Percentiles rank a stretch among this genome's conserved stretches.
Conservation (phyloP, 2,888 invertebrate genomes). For the Heteropelma amictum region DNA sequence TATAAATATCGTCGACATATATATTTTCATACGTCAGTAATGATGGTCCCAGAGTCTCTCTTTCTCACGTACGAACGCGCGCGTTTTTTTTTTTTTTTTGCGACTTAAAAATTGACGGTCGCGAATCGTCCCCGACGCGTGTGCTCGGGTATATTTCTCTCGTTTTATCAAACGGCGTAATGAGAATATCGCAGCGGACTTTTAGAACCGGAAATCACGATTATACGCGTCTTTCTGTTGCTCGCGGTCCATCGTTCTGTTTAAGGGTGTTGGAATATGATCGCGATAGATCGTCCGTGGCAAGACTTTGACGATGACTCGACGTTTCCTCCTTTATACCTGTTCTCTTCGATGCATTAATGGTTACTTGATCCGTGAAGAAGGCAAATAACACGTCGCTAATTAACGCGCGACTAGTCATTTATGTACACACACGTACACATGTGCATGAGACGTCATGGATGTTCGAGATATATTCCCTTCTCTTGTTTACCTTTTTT, state of each 20-base stretch:
- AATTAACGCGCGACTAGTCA: constrained; percentile 21
- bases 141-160: no score
- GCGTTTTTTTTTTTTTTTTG: no score
- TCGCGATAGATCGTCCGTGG: background rate
- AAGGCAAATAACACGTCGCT: constrained; percentile 27
- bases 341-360: constrained; percentile 3
- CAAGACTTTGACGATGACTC: constrained; percentile 33
- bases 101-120: constrained; percentile 19
- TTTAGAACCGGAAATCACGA: constrained; percentile 47
- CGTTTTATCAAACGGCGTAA: constrained; percentile 38
- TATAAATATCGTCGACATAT: no score
- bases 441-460: background rate
- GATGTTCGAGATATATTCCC: no score
- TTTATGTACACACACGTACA: background rate
- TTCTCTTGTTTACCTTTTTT: no score
- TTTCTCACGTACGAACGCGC: no score
- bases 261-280: background rate
- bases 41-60: no score
- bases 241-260: background rate
- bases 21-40: no score
- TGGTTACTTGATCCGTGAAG: constrained; percentile 28
- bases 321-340: background rate
- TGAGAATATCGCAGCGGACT: constrained; percentile 28
- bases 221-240: constrained; percentile 11
- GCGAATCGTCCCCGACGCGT: no score